Base-by-base conservation (phyloP, 2,113 vertebrate species). In the Paramisgurnus dabryanus region DNA sequence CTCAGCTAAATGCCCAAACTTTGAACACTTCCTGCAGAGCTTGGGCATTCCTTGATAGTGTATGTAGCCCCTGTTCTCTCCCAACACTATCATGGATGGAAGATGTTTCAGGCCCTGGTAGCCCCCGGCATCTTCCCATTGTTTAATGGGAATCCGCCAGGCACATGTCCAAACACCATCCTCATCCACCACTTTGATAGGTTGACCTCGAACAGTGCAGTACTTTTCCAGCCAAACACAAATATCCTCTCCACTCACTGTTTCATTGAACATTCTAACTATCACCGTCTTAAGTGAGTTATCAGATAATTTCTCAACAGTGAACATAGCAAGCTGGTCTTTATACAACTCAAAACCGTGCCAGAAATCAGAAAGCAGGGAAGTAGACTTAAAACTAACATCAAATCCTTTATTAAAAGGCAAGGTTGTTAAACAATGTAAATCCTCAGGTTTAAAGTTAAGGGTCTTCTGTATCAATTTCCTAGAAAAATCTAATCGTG, bases 211-310 rank as follows among this genome's bases (percentile, higher is more conserved):
- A 5, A 70, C 41, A 0, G 6, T 12, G 53, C 77, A 70, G 7
- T 6, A 69, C 34, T 40, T 79, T 0, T 7, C n/a, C 40, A 79
- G 3, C 77, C 67, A 70, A 0, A 8, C 11, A 27, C 67, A 43
- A 13, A 4, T 5, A 5, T 80, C 78, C 0, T 57, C 69, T 17
- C 58, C 47, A 43, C 7, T 53, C 3, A 65, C 68, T 0, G 68
- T 80, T 41, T 80, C 78, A 73, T 80, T 80, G 3, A 80, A 72
- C 60, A 80, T 65, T 43, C 47, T 55, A 0, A 72, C 60, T 41
- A 53, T 41, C 6, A 55, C 78, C 0, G 11, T 18, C 34, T 57
- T 80, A 0, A 27, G 7, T 1, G 40, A 4, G 0, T 66, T 73
- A 1, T 70, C 43, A 34, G 77, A 17, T 5, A 70, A 57, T 39